These are phyloP conservation scores for Lycodopsis pacificus DNA, from an alignment of 2,797 vertebrate genomes.

Conservation along the genomic window DNA sequence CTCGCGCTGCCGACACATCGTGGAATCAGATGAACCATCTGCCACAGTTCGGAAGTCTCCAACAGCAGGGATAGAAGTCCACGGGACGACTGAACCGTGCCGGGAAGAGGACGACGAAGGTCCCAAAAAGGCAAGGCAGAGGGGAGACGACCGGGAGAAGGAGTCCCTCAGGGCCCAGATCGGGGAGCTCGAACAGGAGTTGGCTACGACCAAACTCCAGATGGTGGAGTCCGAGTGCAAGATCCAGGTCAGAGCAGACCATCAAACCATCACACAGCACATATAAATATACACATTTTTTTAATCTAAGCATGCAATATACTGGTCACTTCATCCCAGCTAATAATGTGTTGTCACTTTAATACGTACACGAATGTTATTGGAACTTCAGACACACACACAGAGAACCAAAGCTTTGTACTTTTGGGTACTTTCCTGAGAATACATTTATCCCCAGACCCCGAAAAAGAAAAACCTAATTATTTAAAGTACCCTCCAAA, in stretches of 20 bases:
- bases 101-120: background rate
- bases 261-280: background rate
- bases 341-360: background rate
- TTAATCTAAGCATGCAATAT: background rate
- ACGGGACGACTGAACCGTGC: background rate
- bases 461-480: background rate
- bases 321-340: background rate
- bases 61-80: background rate
- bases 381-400: background rate
- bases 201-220: conserved; percentile 81
- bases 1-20: conserved; percentile 38
- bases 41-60: background rate
- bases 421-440: conserved; percentile 13
- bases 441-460: background rate
- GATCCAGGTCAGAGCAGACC: conserved; percentile 86
- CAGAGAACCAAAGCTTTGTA: background rate
- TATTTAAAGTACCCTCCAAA: background rate
- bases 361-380: background rate
- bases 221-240: conserved; percentile 90
- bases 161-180: conserved; percentile 88
- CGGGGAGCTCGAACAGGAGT: conserved; percentile 85
- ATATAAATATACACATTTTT: background rate
- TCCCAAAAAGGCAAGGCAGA: conserved; percentile 8
- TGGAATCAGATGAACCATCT: conserved; percentile 20
- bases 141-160: conserved; percentile 81